Conservation (phyloP, 2,797 vertebrate genomes). For the Knipowitschia caucasica region DNA sequence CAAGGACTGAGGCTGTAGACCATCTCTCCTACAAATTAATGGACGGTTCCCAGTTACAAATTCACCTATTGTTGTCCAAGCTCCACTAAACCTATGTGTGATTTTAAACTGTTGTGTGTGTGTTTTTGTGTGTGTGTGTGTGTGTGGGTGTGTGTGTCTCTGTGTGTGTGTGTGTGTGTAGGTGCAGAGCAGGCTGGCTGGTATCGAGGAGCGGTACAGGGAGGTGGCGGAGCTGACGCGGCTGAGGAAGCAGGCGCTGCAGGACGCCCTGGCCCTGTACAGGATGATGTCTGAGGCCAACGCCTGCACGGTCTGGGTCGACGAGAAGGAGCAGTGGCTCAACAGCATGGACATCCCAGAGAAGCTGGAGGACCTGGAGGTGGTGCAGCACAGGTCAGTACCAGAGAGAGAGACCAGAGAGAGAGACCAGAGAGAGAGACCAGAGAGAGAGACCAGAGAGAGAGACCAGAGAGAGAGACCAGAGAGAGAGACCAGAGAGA, state of each 20-base stretch:
- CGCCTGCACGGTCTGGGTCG: conserved; percentile 94
- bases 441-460: too few relatives aligned
- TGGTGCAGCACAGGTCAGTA: conserved; percentile 87
- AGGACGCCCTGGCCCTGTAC: conserved; percentile 93
- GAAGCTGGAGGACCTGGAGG: conserved; percentile 92
- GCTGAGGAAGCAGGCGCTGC: conserved; percentile 91
- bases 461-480: too few relatives aligned
- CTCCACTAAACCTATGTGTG: too few relatives aligned
- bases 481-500: too few relatives aligned
- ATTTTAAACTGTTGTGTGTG: too few relatives aligned
- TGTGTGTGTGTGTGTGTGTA: conserved; percentile 9
- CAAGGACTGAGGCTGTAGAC: too few relatives aligned
- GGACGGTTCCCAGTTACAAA: too few relatives aligned
- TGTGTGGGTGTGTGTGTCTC: not conserved
- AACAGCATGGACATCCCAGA: conserved; percentile 92
- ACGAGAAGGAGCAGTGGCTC: conserved; percentile 97
- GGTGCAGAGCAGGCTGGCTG: conserved; percentile 83
- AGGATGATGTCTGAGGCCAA: conserved; percentile 93
- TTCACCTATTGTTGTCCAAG: too few relatives aligned
- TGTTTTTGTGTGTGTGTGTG: too few relatives aligned
- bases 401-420: too few relatives aligned
- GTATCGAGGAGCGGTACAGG: conserved; percentile 94
- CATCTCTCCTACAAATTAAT: too few relatives aligned
- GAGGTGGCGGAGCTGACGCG: conserved; percentile 90
- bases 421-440: too few relatives aligned